A percentile compares a stretch with the other conserved stretches of the same genome.
These are phyloP conservation scores for Styela clava DNA, from an alignment of 23 tunicate species.

Conservation along the genomic window DNA sequence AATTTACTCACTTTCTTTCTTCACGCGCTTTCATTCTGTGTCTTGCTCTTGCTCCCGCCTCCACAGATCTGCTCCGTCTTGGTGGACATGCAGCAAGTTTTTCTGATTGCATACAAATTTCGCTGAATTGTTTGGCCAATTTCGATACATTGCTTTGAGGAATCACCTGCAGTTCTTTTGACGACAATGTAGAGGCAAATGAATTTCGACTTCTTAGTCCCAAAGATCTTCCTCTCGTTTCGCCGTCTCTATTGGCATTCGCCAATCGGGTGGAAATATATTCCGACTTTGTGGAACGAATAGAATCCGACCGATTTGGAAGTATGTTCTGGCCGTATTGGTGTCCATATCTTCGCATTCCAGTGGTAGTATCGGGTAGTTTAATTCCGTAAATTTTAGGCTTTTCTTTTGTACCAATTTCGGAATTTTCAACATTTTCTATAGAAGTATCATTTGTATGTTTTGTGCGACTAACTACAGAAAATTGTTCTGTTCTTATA, in stretches of 20 bases:
- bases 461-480: not conserved
- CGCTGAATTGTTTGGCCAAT: constrained; percentile 23
- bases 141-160: constrained; percentile 18
- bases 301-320: constrained; percentile 20
- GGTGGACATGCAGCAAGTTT: not conserved
- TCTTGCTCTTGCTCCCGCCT: not conserved
- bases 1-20: not conserved
- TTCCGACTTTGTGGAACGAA: constrained; percentile 20
- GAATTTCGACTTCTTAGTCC: not conserved
- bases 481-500: no score
- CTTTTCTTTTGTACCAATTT: not conserved
- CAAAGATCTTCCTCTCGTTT: not conserved
- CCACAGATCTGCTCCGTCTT: constrained; percentile 23
- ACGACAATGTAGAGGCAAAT: not conserved
- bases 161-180: constrained; percentile 16
- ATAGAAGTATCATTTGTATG: not conserved
- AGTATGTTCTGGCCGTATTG: not conserved
- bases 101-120: constrained; percentile 4
- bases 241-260: not conserved
- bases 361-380: not conserved
- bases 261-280: not conserved
- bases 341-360: constrained; percentile 5
- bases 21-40: constrained; percentile 1
- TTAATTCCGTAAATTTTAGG: not conserved
- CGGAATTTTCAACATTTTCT: not conserved